Evolutionary conservation across 2,113 vertebrate species (phyloP).

Genomic region (Spizaetus ornatus): DNA sequence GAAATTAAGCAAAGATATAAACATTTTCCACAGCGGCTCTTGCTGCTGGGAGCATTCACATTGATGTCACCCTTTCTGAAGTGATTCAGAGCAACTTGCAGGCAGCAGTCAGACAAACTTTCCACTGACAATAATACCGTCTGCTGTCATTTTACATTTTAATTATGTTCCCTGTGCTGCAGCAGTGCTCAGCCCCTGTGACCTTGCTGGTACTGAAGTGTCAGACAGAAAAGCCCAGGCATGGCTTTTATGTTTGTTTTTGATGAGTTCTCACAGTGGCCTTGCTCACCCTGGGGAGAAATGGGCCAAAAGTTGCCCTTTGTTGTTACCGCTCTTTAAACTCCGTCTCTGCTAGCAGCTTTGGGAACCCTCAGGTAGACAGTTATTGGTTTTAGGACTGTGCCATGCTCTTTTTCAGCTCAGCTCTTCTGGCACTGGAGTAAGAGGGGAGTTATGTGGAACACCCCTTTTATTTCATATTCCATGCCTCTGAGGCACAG

Average conservation of each 20-base stretch:
- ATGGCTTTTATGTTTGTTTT: background rate
- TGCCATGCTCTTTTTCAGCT: background rate
- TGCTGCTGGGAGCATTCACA: background rate
- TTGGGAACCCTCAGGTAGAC: background rate
- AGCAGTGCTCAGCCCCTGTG: background rate
- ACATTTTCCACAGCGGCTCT: background rate
- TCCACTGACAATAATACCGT: background rate
- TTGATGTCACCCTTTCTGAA: slow-evolving; percentile 22
- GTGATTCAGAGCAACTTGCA: background rate
- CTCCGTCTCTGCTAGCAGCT: background rate
- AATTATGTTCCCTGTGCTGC: background rate
- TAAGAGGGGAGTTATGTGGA: background rate
- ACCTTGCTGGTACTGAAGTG: background rate
- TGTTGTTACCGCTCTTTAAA: background rate
- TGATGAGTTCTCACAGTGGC: background rate
- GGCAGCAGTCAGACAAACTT: background rate
- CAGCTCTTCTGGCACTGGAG: background rate
- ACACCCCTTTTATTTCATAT: background rate
- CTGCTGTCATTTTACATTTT: background rate
- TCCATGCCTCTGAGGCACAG: background rate
- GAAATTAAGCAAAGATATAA: slow-evolving; percentile 20
- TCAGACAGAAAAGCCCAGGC: background rate
- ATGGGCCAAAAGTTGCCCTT: background rate
- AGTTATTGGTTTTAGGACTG: background rate
- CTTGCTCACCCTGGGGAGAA: background rate